Conservation (phyloP, 2,888 invertebrate genomes). For the Enoplolaimus lenunculus region DNA sequence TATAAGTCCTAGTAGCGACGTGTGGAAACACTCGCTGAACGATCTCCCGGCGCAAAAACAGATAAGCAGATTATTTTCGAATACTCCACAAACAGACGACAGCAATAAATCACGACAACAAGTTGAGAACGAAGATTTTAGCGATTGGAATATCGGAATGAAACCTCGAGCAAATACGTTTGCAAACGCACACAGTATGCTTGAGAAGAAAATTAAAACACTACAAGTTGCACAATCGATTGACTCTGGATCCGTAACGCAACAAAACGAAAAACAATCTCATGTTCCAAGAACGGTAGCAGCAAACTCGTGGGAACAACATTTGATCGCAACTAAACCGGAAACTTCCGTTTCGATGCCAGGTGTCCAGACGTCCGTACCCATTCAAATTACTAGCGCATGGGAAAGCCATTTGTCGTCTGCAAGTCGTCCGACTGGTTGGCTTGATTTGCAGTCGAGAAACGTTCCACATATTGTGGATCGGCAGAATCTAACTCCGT, state of each 20-base stretch:
- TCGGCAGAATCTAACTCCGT: not conserved
- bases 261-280: too few relatives aligned
- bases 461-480: too few relatives aligned
- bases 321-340: too few relatives aligned
- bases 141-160: not conserved
- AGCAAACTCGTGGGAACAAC: not conserved
- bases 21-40: too few relatives aligned
- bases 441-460: too few relatives aligned
- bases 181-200: not conserved
- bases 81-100: too few relatives aligned
- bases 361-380: not conserved
- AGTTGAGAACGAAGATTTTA: too few relatives aligned
- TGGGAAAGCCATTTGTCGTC: not conserved
- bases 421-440: not conserved
- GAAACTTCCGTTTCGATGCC: not conserved
- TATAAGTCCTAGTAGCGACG: too few relatives aligned
- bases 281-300: too few relatives aligned
- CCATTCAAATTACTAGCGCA: not conserved
- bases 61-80: too few relatives aligned
- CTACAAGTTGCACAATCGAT: not conserved
- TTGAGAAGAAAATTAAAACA: not conserved
- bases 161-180: not conserved
- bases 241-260: not conserved
- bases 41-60: too few relatives aligned
- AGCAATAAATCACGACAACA: too few relatives aligned